Percentiles rank a stretch among this genome's conserved stretches.
Conservation (phyloP, 2,888 invertebrate genomes). For the Synanthedon myopaeformis region DNA sequence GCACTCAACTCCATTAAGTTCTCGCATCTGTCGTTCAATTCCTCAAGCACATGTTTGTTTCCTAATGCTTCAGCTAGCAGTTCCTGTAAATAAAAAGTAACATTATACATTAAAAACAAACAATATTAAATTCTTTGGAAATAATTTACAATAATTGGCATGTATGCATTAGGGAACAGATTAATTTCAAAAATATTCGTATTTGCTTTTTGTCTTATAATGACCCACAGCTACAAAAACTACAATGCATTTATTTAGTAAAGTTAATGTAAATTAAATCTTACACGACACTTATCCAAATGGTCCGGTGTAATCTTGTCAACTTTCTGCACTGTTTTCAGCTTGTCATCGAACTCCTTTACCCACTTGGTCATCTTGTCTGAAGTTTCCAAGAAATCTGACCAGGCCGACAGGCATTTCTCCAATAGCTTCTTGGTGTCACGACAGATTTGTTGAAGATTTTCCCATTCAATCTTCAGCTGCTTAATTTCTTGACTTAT, state of each 20-base stretch:
- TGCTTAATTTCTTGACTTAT: conserved; percentile 86
- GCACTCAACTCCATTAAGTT: conserved; percentile 88
- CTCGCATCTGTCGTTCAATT: conserved; percentile 88
- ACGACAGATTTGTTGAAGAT: conserved; percentile 79
- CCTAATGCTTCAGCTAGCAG: conserved; percentile 80
- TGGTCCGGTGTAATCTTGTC: conserved; percentile 84
- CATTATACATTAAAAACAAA: no score
- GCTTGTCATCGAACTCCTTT: conserved; percentile 74
- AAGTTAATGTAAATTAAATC: conserved; percentile 17
- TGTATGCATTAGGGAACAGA: no score
- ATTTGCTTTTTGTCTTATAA: no score
- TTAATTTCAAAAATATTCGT: not conserved
- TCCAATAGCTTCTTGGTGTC: conserved; percentile 81
- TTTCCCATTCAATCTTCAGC: conserved; percentile 85
- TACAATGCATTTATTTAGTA: not conserved
- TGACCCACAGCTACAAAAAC: no score
- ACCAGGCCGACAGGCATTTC: conserved; percentile 85
- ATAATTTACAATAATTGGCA: no score
- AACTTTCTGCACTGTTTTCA: conserved; percentile 74
- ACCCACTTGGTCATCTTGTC: conserved; percentile 82
- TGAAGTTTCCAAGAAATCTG: conserved; percentile 79
- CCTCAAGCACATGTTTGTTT: conserved; percentile 83
- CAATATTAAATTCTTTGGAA: no score
- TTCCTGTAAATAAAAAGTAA: conserved; percentile 46
- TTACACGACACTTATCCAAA: conserved; percentile 79